These are phyloP conservation scores for Amphibalanus amphitrite DNA, from an alignment of 1,140 invertebrate species.

Conservation along the genomic window DNA sequence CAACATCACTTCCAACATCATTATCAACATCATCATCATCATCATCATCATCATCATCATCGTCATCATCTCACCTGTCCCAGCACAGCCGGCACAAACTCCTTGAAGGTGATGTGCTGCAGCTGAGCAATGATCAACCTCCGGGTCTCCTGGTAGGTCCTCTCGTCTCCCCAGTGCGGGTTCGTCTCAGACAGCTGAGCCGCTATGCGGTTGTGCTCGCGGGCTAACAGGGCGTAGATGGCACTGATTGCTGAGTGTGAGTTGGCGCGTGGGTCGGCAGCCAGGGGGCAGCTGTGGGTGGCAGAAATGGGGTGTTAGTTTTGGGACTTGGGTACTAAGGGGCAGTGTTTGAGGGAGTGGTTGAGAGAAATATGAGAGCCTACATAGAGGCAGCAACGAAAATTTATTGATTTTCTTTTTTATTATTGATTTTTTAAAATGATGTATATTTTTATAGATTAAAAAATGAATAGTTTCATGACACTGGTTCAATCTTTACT, in stretches of 20 bases:
- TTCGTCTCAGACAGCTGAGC: constrained; percentile 27
- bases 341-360: no score
- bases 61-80: constrained; percentile 19
- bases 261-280: constrained; percentile 46
- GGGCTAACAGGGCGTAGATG: constrained; percentile 34
- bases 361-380: not conserved
- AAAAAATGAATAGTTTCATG: not conserved
- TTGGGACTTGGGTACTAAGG: not conserved
- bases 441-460: not conserved
- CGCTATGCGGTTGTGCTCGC: constrained; percentile 38
- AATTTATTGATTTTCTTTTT: no score
- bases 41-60: no score
- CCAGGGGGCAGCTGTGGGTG: constrained; percentile 31
- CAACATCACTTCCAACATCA: no score
- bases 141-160: constrained; percentile 35
- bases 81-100: constrained; percentile 31
- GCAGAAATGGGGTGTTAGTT: no score
- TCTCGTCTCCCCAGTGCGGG: constrained; percentile 60
- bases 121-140: constrained; percentile 33
- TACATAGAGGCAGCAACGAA: not conserved
- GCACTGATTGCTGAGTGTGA: constrained; percentile 37
- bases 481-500: no score
- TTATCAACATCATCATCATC: not conserved
- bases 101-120: constrained; percentile 44
- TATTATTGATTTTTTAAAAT: no score